Evolutionary conservation across 2,113 vertebrate genomes (phyloP).

Genomic region (Ophiodon elongatus): DNA sequence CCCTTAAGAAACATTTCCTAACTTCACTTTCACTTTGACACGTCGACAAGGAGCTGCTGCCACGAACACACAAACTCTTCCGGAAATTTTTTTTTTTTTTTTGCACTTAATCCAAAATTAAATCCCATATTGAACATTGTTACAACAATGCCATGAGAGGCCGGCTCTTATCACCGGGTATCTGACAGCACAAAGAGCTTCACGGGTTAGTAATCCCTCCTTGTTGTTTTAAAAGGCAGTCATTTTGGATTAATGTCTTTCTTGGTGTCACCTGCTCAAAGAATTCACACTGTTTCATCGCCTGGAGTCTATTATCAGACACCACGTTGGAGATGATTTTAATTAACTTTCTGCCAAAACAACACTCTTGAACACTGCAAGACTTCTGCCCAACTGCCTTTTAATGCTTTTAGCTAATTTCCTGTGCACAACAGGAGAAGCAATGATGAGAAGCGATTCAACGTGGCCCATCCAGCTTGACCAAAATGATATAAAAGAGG

Average conservation of each 20-base stretch:
- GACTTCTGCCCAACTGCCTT: constrained; percentile 46
- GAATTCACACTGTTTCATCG: constrained; percentile 64
- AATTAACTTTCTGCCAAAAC: constrained; percentile 72
- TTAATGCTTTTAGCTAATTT: constrained; percentile 57
- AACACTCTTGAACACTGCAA: constrained; percentile 68
- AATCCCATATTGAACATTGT: constrained; percentile 46
- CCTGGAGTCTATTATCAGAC: constrained; percentile 18
- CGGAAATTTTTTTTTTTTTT: background rate
- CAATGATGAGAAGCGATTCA: constrained; percentile 11
- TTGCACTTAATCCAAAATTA: constrained; percentile 45
- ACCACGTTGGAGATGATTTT: constrained; percentile 54
- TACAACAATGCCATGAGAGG: constrained; percentile 36
- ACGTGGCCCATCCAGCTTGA: constrained; percentile 47
- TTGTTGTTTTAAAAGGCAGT: constrained; percentile 78
- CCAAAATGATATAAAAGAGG: constrained; percentile 76
- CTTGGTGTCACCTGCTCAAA: constrained; percentile 44
- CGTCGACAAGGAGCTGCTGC: constrained; percentile 26
- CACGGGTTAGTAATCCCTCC: constrained; percentile 64
- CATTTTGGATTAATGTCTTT: constrained; percentile 64
- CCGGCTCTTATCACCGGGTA: constrained; percentile 15
- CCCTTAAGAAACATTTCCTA: constrained; percentile 3
- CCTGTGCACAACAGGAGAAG: constrained; percentile 45
- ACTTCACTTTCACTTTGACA: constrained; percentile 31
- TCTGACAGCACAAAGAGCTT: constrained; percentile 26
- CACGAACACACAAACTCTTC: constrained; percentile 57